Percentiles rank a stretch among this genome's conserved stretches.
Evolutionary conservation across 1,140 invertebrate species (phyloP).

Genomic region (Neodiprion fabricii): DNA sequence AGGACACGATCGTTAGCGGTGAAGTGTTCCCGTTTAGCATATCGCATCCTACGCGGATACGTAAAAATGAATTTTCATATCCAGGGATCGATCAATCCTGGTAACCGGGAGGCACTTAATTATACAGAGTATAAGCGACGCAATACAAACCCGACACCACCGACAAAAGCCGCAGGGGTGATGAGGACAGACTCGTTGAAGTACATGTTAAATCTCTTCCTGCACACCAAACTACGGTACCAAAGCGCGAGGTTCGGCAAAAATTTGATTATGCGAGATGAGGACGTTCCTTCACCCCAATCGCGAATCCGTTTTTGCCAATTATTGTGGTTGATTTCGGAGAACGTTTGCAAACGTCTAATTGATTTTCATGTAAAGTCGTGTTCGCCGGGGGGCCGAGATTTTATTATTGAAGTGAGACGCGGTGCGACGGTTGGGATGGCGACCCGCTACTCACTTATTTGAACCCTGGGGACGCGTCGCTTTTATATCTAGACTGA

Average conservation of each 20-base stretch:
- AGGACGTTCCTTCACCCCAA: no score
- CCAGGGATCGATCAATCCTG: background rate
- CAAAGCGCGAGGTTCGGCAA: no score
- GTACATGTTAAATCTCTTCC: conserved; percentile 33
- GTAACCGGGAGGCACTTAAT: background rate
- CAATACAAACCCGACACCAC: conserved; percentile 35
- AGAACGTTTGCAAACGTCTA: no score
- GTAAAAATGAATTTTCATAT: conserved; percentile 6
- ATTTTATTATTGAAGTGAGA: conserved; percentile 52
- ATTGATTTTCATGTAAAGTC: no score
- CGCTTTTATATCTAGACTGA: conserved; percentile 50
- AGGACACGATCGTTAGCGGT: background rate
- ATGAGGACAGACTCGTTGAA: conserved; percentile 47
- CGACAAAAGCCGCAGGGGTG: conserved; percentile 51
- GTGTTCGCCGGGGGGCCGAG: conserved; percentile 20
- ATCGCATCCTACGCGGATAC: background rate
- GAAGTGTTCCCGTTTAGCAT: background rate
- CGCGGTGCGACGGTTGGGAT: conserved; percentile 46
- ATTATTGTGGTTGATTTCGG: no score
- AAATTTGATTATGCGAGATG: no score
- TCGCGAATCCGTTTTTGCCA: no score
- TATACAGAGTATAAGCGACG: conserved; percentile 34
- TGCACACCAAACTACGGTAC: no score
- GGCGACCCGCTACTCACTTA: conserved; percentile 59
- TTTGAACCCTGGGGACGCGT: conserved; percentile 36